Evolutionary conservation across 2,888 invertebrate species (phyloP).

Genomic region (Parascotia fuliginaria): DNA sequence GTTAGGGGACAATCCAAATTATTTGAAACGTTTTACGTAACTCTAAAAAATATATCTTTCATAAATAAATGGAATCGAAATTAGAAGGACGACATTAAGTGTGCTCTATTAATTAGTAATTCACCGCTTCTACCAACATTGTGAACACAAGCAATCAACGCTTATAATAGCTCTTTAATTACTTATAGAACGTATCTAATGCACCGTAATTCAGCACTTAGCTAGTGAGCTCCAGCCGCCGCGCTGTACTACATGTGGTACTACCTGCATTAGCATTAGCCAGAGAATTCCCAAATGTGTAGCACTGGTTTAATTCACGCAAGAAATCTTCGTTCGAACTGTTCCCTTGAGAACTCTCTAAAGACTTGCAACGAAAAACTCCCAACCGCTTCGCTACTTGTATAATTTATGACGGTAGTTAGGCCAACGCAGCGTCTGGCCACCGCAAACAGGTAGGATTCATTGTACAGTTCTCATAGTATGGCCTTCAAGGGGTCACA

Average conservation of each 20-base stretch:
- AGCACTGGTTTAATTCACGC: constrained; percentile 63
- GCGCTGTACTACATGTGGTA: no score
- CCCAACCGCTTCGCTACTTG: constrained; percentile 62
- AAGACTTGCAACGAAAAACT: constrained; percentile 69
- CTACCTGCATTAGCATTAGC: constrained; percentile 54
- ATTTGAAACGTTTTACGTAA: no score
- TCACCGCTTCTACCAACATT: constrained; percentile 2
- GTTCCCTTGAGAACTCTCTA: constrained; percentile 65
- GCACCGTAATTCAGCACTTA: constrained; percentile 39
- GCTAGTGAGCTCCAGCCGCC: constrained; percentile 34
- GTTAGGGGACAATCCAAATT: no score
- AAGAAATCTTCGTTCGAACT: constrained; percentile 63
- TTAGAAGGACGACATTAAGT: background rate
- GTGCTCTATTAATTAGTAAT: background rate
- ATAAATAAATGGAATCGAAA: no score
- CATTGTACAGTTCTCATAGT: constrained; percentile 36
- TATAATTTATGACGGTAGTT: constrained; percentile 73
- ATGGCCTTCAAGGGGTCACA: constrained; percentile 41
- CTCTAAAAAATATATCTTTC: no score
- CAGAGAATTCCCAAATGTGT: constrained; percentile 54
- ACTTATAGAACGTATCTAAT: constrained; percentile 18
- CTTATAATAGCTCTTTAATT: constrained; percentile 16
- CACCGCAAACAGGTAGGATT: constrained; percentile 59
- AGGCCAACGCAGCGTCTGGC: constrained; percentile 60
- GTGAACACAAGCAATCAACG: constrained; percentile 30